Evolutionary conservation across 1,140 invertebrate genomes (phyloP).

Genomic region (Drosophila nebulosa): DNA sequence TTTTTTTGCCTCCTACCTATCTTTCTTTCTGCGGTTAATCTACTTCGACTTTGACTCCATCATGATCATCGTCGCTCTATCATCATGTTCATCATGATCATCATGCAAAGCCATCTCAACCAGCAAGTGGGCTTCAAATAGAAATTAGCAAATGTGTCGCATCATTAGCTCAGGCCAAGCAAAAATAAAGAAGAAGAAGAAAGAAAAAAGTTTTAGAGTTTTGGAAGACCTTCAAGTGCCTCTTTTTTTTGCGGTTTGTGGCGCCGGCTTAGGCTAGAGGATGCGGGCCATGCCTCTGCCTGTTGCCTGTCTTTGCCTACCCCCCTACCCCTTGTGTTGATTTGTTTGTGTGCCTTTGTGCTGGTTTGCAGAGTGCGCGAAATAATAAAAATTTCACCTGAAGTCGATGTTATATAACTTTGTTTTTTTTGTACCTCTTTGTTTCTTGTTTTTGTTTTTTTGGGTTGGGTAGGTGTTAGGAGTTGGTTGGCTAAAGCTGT

Average conservation of each 20-base stretch:
- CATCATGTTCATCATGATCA: not conserved
- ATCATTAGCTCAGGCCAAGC: constrained; percentile 59
- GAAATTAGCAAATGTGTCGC: constrained; percentile 79
- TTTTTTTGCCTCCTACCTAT: constrained; percentile 6
- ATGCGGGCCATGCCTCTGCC: constrained; percentile 51
- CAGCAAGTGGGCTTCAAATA: constrained; percentile 68
- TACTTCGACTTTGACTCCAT: constrained; percentile 26
- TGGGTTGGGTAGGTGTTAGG: constrained; percentile 76
- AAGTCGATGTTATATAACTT: constrained; percentile 55
- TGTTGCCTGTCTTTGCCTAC: constrained; percentile 7
- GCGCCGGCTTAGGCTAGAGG: constrained; percentile 75
- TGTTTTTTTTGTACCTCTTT: constrained; percentile 31
- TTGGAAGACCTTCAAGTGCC: constrained; percentile 71
- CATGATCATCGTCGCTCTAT: constrained; percentile 3
- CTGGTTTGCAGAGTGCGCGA: not conserved
- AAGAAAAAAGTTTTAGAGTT: not conserved
- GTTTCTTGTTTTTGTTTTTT: constrained; percentile 6
- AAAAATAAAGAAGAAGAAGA: constrained; percentile 12
- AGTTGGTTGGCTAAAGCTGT: constrained; percentile 10
- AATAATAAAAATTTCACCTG: constrained; percentile 51
- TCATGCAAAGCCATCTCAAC: constrained; percentile 24
- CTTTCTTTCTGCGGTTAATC: constrained; percentile 37
- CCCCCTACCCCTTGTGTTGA: not conserved
- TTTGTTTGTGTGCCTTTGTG: not conserved
- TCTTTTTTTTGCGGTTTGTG: constrained; percentile 57